A percentile compares a stretch with the other conserved stretches of the same genome.
These are phyloP conservation scores for Anagrus nilaparvatae DNA, from an alignment of 1,140 invertebrate species.

Conservation along the genomic window DNA sequence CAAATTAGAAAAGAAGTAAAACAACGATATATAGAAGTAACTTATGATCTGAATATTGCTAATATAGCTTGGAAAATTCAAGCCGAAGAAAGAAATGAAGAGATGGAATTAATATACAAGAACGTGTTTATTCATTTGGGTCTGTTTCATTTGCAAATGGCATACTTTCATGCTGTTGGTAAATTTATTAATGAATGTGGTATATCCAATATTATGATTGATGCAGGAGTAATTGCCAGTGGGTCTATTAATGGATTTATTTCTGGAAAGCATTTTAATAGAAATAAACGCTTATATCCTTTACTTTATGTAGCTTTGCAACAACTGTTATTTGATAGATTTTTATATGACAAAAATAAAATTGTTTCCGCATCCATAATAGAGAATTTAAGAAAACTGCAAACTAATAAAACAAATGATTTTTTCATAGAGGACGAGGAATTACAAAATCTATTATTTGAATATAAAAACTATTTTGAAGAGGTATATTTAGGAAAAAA, in stretches of 20 bases:
- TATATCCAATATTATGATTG: constrained; percentile 31
- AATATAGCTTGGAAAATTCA: constrained; percentile 33
- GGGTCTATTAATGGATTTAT: constrained; percentile 37
- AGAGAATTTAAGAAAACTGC: constrained; percentile 5
- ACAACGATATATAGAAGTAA: too few relatives aligned
- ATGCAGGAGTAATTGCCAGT: constrained; percentile 33
- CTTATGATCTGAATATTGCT: constrained; percentile 32
- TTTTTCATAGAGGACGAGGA: constrained; percentile 10
- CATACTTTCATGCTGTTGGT: constrained; percentile 40
- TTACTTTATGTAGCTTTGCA: neutral
- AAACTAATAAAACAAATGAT: neutral
- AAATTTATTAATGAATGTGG: constrained; percentile 37
- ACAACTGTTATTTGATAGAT: constrained; percentile 7
- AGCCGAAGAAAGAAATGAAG: constrained; percentile 21
- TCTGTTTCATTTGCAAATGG: constrained; percentile 38
- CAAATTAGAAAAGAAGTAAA: too few relatives aligned
- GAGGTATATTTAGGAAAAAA: constrained; percentile 9
- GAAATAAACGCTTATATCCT: constrained; percentile 39
- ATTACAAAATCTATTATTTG: constrained; percentile 14
- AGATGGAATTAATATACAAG: too few relatives aligned
- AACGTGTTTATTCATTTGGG: constrained; percentile 43
- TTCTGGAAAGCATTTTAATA: constrained; percentile 38
- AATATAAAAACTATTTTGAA: too few relatives aligned
- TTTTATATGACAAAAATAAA: constrained; percentile 11
- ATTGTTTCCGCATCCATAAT: constrained; percentile 5